A percentile compares a stretch with the other conserved stretches of the same genome.
Conservation (phyloP, 2,888 invertebrate genomes). For the Ommatoiulus sabulosus region DNA sequence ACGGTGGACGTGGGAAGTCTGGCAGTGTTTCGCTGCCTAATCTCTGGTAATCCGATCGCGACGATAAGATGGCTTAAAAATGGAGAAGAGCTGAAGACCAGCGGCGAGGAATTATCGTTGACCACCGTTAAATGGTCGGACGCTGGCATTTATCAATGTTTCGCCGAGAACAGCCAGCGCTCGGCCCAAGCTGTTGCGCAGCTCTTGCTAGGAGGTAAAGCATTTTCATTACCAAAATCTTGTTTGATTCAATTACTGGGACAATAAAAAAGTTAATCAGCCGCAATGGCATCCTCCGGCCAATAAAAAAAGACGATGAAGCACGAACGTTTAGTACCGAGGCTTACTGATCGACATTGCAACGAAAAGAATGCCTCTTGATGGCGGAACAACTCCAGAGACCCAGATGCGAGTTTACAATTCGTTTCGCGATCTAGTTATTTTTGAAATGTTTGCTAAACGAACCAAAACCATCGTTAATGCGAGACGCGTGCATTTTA, state of each 20-base stretch:
- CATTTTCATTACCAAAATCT: conserved; percentile 56
- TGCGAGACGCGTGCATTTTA: conserved; percentile 7
- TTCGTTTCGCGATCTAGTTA: conserved; percentile 3
- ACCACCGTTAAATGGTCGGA: conserved; percentile 57
- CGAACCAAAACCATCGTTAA: conserved; percentile 10
- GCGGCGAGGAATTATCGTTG: conserved; percentile 61
- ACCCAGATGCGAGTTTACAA: background rate
- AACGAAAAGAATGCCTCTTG: background rate
- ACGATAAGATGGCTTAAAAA: conserved; percentile 64
- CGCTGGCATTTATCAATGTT: conserved; percentile 68
- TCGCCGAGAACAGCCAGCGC: conserved; percentile 77
- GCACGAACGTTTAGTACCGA: background rate
- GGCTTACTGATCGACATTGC: background rate
- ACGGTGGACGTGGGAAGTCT: conserved; percentile 82
- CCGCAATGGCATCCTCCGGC: background rate
- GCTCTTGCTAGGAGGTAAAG: conserved; percentile 69
- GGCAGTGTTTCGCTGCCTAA: conserved; percentile 78
- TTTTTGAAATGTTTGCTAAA: conserved; percentile 18
- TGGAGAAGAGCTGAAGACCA: conserved; percentile 60
- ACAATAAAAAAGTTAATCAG: conserved; percentile 41
- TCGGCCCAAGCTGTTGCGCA: conserved; percentile 70
- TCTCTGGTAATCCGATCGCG: conserved; percentile 66
- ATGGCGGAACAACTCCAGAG: background rate
- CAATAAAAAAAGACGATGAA: background rate
- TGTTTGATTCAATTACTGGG: background rate